Conservation (phyloP, 1,140 invertebrate genomes). For the Phocides pigmalion region DNA sequence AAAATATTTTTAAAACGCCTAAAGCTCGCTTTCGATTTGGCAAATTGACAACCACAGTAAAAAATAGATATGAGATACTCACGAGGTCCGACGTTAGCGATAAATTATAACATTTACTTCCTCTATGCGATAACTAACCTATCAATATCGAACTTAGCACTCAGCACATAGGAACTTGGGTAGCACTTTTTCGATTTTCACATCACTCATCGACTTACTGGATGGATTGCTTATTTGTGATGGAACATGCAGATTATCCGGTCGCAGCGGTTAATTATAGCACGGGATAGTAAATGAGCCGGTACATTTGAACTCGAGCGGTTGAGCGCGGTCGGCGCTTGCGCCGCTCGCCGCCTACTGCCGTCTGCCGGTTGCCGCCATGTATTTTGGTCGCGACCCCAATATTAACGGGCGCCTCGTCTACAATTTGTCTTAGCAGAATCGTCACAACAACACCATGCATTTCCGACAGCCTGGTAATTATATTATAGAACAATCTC, state of each 20-base stretch:
- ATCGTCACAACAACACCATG: conserved; percentile 70
- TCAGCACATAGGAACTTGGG: conserved; percentile 41
- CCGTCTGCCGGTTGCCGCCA: conserved; percentile 60
- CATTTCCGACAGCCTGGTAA: conserved; percentile 46
- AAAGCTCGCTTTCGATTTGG: conserved; percentile 57
- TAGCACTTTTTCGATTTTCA: conserved; percentile 47
- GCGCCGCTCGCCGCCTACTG: conserved; percentile 78
- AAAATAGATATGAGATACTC: conserved; percentile 74
- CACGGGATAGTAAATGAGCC: conserved; percentile 68
- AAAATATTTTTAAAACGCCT: conserved; percentile 43
- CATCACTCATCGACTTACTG: conserved; percentile 57
- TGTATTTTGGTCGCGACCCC: conserved; percentile 81
- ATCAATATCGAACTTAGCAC: conserved; percentile 35
- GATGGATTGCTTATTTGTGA: conserved; percentile 64
- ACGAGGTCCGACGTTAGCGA: conserved; percentile 55
- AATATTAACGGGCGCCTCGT: conserved; percentile 74
- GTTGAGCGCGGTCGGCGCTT: conserved; percentile 75
- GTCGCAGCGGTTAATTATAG: conserved; percentile 77
- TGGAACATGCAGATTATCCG: conserved; percentile 73
- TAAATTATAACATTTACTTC: conserved; percentile 63
- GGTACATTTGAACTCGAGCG: conserved; percentile 59
- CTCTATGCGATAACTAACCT: conserved; percentile 42
- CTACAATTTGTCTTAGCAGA: conserved; percentile 78
- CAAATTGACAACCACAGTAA: conserved; percentile 68
- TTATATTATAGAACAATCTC: conserved; percentile 28